These are phyloP conservation scores for Siniperca chuatsi DNA, from an alignment of 2,113 vertebrate species.

Conservation along the genomic window DNA sequence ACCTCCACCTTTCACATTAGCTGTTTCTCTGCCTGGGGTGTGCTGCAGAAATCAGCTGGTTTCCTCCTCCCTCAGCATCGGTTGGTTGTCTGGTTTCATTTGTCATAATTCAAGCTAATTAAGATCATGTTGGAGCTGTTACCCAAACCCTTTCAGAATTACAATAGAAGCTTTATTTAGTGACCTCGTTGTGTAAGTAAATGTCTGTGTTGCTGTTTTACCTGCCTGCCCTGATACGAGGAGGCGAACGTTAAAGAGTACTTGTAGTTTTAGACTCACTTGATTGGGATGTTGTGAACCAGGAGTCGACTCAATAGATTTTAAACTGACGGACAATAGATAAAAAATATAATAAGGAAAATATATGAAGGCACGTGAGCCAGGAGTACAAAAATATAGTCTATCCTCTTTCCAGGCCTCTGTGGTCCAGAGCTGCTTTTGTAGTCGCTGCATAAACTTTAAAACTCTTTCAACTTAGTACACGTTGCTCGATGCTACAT, in stretches of 20 bases:
- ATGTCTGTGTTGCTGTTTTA: no score
- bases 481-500: no score
- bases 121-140: background rate
- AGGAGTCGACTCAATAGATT: background rate
- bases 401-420: background rate
- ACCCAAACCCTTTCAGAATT: background rate
- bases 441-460: no score
- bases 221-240: no score
- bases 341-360: background rate
- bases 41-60: no score
- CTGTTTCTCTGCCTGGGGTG: no score
- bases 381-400: background rate
- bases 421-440: background rate
- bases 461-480: no score
- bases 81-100: background rate
- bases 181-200: background rate
- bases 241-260: no score
- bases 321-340: background rate
- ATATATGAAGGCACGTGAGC: background rate
- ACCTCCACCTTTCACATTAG: no score
- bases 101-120: background rate
- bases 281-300: background rate
- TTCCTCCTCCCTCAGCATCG: no score
- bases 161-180: background rate
- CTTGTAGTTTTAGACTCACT: no score